Evolutionary conservation across 2,797 vertebrate genomes (phyloP).

Genomic region (Anolis apletophallus): DNA sequence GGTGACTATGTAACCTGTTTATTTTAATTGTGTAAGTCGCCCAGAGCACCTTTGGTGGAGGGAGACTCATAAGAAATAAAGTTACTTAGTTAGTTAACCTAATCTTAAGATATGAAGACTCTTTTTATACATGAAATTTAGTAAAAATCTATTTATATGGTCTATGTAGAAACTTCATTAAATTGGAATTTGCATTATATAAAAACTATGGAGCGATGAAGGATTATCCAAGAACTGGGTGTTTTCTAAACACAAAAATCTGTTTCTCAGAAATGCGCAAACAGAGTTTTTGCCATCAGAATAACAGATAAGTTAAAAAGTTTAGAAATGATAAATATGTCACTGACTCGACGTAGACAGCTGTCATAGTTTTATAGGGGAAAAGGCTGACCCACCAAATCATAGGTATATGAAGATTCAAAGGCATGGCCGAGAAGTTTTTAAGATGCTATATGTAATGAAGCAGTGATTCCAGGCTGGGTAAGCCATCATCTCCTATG

Average conservation of each 20-base stretch:
- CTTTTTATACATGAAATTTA: neutral
- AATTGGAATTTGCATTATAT: neutral
- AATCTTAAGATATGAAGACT: constrained; percentile 1
- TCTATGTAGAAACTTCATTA: constrained; percentile 34
- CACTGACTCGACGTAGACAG: neutral
- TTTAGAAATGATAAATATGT: neutral
- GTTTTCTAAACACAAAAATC: neutral
- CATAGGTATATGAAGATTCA: neutral
- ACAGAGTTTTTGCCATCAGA: neutral
- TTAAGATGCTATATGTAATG: neutral
- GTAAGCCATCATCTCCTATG: neutral
- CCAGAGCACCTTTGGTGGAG: no score
- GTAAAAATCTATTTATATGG: neutral
- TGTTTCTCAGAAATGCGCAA: constrained; percentile 21
- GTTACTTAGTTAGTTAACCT: no score
- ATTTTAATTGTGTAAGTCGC: no score
- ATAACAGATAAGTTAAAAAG: neutral
- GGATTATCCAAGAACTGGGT: neutral
- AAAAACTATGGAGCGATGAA: constrained; percentile 25
- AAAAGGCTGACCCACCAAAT: neutral
- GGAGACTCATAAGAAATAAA: no score
- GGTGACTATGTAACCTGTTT: no score
- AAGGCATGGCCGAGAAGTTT: neutral
- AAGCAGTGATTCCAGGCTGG: neutral
- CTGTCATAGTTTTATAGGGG: neutral